Percentiles rank a stretch among this genome's conserved stretches.
Evolutionary conservation across 2,888 invertebrate genomes (phyloP).

Genomic region (Seira sanloemensis): DNA sequence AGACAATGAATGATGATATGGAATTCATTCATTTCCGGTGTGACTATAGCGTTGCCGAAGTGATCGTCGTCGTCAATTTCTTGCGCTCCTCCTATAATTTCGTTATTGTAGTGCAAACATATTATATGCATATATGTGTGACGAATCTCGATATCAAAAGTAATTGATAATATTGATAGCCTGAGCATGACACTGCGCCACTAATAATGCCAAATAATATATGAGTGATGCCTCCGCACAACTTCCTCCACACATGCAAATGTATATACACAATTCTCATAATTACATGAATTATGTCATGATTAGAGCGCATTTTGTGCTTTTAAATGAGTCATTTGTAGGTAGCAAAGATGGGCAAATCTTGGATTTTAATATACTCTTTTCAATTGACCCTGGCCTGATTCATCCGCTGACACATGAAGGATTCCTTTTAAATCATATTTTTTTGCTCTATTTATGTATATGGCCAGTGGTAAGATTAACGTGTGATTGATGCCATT

Average conservation of each 20-base stretch:
- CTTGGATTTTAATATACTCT: background rate
- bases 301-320: background rate
- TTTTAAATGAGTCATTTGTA: too few species aligned
- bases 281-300: background rate
- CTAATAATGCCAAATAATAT: too few species aligned
- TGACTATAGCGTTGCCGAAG: slow-evolving; percentile 47
- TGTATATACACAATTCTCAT: background rate
- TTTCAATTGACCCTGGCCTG: background rate
- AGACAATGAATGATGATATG: slow-evolving; percentile 50
- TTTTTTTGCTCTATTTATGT: background rate
- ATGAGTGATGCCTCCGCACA: background rate
- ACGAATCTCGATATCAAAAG: too few species aligned
- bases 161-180: too few species aligned
- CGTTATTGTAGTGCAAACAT: too few species aligned
- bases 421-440: background rate
- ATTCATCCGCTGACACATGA: background rate
- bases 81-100: too few species aligned
- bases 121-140: too few species aligned
- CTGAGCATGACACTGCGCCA: too few species aligned
- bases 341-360: background rate
- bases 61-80: background rate
- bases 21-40: slow-evolving; percentile 72
- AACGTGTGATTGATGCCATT: too few species aligned
- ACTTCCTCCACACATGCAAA: too few species aligned
- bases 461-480: too few species aligned